These are phyloP conservation scores for Sceliomorpha sp. DNA, from an alignment of 2,888 invertebrate species.

Conservation along the genomic window DNA sequence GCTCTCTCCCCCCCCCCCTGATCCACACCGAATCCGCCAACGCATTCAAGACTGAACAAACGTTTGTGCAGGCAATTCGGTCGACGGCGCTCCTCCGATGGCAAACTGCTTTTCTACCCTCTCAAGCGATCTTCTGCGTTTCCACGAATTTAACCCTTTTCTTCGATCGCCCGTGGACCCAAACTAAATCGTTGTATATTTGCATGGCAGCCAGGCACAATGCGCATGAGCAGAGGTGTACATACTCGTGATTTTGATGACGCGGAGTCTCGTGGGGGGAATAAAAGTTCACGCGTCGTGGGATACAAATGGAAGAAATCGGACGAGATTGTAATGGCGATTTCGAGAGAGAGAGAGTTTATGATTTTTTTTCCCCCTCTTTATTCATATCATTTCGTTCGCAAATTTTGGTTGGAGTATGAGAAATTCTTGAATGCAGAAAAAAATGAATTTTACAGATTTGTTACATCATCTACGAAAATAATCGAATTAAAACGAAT, in stretches of 20 bases:
- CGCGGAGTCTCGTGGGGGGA: conserved; percentile 24
- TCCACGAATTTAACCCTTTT: conserved; percentile 47
- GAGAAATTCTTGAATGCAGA: neutral
- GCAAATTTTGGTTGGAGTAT: neutral
- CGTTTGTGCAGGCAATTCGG: conserved; percentile 34
- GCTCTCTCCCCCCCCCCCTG: conserved; percentile 19
- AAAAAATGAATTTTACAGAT: too few relatives aligned
- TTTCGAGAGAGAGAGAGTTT: conserved; percentile 3
- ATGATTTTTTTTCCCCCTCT: conserved; percentile 11
- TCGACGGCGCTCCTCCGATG: conserved; percentile 35
- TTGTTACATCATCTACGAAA: too few relatives aligned
- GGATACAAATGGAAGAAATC: conserved; percentile 33
- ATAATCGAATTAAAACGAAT: too few relatives aligned
- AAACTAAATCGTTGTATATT: conserved; percentile 24
- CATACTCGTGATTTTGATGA: conserved; percentile 25
- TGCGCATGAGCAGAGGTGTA: conserved; percentile 21
- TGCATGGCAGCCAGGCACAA: conserved; percentile 18
- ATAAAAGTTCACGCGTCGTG: conserved; percentile 49
- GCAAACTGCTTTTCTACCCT: conserved; percentile 12
- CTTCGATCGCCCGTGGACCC: conserved; percentile 26
- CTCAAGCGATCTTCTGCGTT: conserved; percentile 47
- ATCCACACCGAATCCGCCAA: neutral
- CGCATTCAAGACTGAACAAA: conserved; percentile 36
- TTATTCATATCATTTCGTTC: neutral
- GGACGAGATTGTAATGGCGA: neutral